A percentile compares a stretch with the other conserved stretches of the same genome.
Evolutionary conservation across 2,888 invertebrate genomes (phyloP).

Genomic region (Nasonovia ribisnigri): DNA sequence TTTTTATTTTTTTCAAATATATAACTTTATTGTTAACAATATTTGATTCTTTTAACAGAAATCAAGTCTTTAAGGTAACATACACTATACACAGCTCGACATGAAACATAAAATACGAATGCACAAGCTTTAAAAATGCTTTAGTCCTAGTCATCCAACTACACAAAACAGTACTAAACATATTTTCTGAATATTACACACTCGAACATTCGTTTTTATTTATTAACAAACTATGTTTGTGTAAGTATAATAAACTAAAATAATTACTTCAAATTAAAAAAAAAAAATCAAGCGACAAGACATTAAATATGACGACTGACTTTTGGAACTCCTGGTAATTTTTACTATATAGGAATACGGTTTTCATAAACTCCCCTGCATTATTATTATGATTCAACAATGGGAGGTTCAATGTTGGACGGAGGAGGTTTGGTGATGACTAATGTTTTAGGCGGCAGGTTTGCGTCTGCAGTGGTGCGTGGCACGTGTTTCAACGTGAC

Average conservation of each 20-base stretch:
- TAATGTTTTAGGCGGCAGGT: slow-evolving; percentile 69
- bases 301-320: slow-evolving; percentile 61
- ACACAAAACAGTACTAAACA: slow-evolving; percentile 35
- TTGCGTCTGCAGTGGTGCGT: slow-evolving; percentile 67
- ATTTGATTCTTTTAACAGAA: slow-evolving; percentile 49
- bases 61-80: slow-evolving; percentile 56
- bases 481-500: slow-evolving; percentile 68
- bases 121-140: slow-evolving; percentile 18
- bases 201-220: slow-evolving; percentile 24
- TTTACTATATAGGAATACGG: slow-evolving; percentile 60
- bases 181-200: slow-evolving; percentile 26
- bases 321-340: slow-evolving; percentile 57
- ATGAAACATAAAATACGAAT: slow-evolving; percentile 47
- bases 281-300: slow-evolving; percentile 60
- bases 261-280: slow-evolving; percentile 47
- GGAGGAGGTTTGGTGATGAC: slow-evolving; percentile 66
- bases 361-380: slow-evolving; percentile 38
- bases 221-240: slow-evolving; percentile 19
- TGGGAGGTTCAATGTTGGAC: slow-evolving; percentile 59
- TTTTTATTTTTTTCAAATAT: slow-evolving; percentile 53
- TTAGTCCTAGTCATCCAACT: slow-evolving; percentile 30
- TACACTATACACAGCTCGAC: slow-evolving; percentile 62
- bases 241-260: slow-evolving; percentile 44
- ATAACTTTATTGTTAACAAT: slow-evolving; percentile 63
- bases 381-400: slow-evolving; percentile 46